Evolutionary conservation across 2,888 invertebrate species (phyloP).

Genomic region (Cecidostiba fungosa): DNA sequence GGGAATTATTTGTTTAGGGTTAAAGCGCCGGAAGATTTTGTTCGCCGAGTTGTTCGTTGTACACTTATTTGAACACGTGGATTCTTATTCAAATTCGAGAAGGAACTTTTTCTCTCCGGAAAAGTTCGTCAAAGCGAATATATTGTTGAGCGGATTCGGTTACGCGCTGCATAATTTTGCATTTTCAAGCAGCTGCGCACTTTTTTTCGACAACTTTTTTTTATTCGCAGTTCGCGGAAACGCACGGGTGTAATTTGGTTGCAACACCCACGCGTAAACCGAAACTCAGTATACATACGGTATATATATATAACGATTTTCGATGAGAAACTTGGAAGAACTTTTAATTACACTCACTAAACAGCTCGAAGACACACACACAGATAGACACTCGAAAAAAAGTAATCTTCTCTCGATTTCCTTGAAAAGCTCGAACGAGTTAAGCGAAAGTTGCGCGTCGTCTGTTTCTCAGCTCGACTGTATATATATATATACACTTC

Average conservation of each 20-base stretch:
- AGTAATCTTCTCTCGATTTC: not conserved
- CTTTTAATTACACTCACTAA: not conserved
- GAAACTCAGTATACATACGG: too few relatives aligned
- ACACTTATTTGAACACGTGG: not conserved
- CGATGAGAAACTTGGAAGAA: not conserved
- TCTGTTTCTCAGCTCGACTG: not conserved
- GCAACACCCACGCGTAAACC: too few relatives aligned
- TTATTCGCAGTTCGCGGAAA: too few relatives aligned
- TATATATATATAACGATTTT: not conserved
- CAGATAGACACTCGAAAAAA: not conserved
- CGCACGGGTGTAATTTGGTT: too few relatives aligned
- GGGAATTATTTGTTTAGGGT: not conserved
- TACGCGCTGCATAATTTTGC: conserved; percentile 7
- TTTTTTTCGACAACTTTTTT: too few relatives aligned
- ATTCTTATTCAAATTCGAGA: conserved; percentile 27
- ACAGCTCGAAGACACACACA: not conserved
- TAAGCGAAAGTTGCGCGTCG: not conserved
- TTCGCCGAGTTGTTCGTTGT: not conserved
- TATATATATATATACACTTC: too few relatives aligned
- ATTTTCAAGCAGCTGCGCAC: not conserved
- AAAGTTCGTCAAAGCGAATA: not conserved
- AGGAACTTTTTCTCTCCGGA: not conserved
- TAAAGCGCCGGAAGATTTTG: not conserved
- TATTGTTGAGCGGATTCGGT: not conserved
- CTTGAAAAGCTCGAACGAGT: not conserved